Percentiles rank a stretch among this genome's conserved stretches.
Conservation (phyloP, 2,797 vertebrate genomes). For the Sebastes steindachneri region DNA sequence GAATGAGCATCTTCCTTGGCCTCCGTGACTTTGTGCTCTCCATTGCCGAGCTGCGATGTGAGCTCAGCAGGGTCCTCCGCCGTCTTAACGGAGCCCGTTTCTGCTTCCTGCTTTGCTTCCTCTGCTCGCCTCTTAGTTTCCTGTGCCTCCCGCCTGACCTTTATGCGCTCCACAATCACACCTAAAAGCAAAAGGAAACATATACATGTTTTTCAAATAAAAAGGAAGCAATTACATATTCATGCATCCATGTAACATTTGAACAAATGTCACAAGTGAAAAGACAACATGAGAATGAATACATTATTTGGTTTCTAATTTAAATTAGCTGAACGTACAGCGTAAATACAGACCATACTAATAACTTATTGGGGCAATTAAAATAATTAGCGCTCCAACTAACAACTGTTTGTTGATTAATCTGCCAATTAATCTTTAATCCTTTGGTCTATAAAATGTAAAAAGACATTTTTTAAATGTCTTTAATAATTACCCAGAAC, state of each 20-base stretch:
- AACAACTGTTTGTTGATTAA: neutral
- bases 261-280: neutral
- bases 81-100: slow-evolving; percentile 60
- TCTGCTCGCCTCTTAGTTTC: slow-evolving; percentile 78
- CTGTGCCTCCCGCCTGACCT: slow-evolving; percentile 83
- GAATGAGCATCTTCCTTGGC: slow-evolving; percentile 64
- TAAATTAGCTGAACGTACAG: neutral
- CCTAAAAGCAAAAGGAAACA: slow-evolving; percentile 76
- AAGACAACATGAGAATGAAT: neutral
- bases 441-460: neutral
- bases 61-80: slow-evolving; percentile 58
- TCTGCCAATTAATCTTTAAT: neutral
- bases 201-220: neutral
- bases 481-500: neutral
- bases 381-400: neutral
- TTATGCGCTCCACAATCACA: slow-evolving; percentile 88
- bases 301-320: neutral
- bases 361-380: neutral
- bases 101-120: slow-evolving; percentile 81
- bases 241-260: neutral
- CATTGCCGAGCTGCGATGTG: slow-evolving; percentile 48
- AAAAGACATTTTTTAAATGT: neutral
- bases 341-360: neutral
- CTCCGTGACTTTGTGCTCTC: slow-evolving; percentile 47
- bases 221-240: neutral